These are phyloP conservation scores for Mus spretus DNA, from an alignment of 2,797 vertebrate genomes.

Conservation along the genomic window DNA sequence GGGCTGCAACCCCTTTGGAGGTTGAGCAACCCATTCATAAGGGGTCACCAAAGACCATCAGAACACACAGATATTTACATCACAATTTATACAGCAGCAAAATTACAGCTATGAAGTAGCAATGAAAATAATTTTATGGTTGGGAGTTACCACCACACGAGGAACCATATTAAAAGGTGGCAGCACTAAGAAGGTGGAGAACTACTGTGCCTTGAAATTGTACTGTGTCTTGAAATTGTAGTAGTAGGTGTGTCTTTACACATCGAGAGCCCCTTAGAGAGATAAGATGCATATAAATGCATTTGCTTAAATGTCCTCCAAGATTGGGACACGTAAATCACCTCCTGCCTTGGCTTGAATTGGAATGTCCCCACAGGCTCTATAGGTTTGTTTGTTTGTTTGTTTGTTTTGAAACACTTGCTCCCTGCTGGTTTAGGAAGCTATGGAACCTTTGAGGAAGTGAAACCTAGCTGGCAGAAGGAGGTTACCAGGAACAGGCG, in stretches of 20 bases:
- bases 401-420: neutral
- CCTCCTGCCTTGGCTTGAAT: neutral
- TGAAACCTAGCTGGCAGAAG: neutral
- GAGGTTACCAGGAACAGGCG: neutral
- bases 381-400: neutral
- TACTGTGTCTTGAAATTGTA: neutral
- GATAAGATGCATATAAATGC: neutral
- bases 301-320: conserved; percentile 4
- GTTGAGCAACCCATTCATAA: neutral
- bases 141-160: too few relatives aligned
- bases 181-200: neutral
- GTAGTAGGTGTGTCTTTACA: neutral
- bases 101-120: neutral
- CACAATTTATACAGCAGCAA: neutral
- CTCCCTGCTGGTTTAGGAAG: neutral
- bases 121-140: neutral
- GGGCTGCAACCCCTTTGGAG: neutral
- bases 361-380: neutral
- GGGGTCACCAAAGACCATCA: neutral
- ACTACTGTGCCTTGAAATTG: neutral
- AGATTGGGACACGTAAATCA: neutral
- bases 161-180: too few relatives aligned
- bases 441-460: neutral
- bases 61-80: neutral
- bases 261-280: neutral